phyloP scores from a whole-genome alignment of 2,888 invertebrate genomes.

The Aphidoletes aphidimyza region DNA sequence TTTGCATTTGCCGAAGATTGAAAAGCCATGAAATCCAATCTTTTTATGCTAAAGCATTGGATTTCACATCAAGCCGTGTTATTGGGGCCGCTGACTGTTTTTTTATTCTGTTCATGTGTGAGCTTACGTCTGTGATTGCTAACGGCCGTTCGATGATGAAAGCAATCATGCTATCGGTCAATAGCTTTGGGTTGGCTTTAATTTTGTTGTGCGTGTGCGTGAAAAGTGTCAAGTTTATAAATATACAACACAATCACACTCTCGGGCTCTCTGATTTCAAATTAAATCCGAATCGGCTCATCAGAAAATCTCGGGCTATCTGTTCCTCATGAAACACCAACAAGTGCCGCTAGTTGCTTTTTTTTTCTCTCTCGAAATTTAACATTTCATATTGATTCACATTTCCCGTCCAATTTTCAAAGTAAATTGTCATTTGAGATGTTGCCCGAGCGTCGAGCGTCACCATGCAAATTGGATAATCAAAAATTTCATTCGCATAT shows the following conservation, averaged over 20 bases:
- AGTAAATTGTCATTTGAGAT: constrained; percentile 22
- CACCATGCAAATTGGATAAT: constrained; percentile 30
- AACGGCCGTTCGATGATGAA: not conserved
- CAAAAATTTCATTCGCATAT: not conserved
- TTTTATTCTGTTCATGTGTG: not conserved
- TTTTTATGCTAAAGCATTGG: not conserved
- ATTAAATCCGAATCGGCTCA: not conserved
- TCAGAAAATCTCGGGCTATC: not conserved
- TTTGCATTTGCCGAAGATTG: constrained; percentile 10
- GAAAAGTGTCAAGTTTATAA: constrained; percentile 49
- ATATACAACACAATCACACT: not conserved
- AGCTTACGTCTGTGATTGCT: not conserved
- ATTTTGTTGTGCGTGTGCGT: too few relatives aligned
- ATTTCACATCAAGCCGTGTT: not conserved
- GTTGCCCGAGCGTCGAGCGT: not conserved
- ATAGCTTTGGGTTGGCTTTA: too few relatives aligned
- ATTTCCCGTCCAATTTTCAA: not conserved
- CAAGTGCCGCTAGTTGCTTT: too few relatives aligned
- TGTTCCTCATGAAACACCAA: not conserved
- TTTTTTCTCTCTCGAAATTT: too few relatives aligned
- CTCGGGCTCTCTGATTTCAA: not conserved
- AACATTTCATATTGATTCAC: constrained; percentile 8
- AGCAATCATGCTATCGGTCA: constrained; percentile 41
- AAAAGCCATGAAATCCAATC: not conserved
- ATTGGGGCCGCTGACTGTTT: not conserved